Evolutionary conservation across 2,888 invertebrate species (phyloP), one percentile per base, ranked within the genome.

Genomic region (Platycheirus albimanus): DNA sequence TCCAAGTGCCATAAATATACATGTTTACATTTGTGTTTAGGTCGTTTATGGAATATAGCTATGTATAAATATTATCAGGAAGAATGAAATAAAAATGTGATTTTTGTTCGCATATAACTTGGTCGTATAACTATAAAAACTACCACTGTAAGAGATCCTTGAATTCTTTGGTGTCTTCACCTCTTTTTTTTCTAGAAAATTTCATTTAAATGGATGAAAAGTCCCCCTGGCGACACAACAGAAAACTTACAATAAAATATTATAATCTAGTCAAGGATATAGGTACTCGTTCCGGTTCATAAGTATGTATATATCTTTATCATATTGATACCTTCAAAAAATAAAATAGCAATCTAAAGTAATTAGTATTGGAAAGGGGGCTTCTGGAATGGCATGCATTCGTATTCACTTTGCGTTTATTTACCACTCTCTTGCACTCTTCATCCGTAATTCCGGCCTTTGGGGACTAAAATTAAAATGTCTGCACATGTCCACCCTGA

Each of bases 401-500:
- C 52, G 58, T 45, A 67, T 71, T 56, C 77, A 38, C 19, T 45
- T 30, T 66, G 52, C 47, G 52, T 54, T 10, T 38, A 56, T 20
- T 38, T 56, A 24, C 56, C 56, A 41, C 41, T 15, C 56, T 58
- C 20, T 58, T 13, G 24, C 33, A 33, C 20, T 33, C 47, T 47
- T 45, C 63, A 43, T 47, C 41, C 58, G 69, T 58, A 75, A 69
- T 61, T 63, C 75, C 63, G 69, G 64, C 64, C 63, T 76, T 75
- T 64, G 56, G 58, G 76, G 76, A 56, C 30, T 13, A 61, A 76
- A 76, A 81, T 66, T 76, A 81, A 81, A 81, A 81, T 70, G 81
- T 81, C 76, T 81, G 81, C 77, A 81, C 81, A 81, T 81, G 81
- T 81, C 58, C 56, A 54, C 56, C 81, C 45, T 7, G 47, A 51